Percentiles rank a stretch among this genome's conserved stretches.
These are phyloP conservation scores for Anarhynchus alexandrinus DNA, from an alignment of 2,113 vertebrate genomes.

Conservation along the genomic window DNA sequence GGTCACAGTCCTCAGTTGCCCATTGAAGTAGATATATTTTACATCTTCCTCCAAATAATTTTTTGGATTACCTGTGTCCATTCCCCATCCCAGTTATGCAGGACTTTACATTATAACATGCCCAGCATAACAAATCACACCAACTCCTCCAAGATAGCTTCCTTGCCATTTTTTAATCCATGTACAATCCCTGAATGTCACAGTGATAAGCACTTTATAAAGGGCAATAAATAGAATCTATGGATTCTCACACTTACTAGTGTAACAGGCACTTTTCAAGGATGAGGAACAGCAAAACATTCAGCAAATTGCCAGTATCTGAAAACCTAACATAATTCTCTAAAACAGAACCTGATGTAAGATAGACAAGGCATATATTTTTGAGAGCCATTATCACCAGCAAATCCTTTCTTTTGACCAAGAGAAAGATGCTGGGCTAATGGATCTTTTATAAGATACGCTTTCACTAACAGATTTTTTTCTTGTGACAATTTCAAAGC, in stretches of 20 bases:
- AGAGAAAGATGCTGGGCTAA: background rate
- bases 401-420: slow-evolving; percentile 1
- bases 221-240: background rate
- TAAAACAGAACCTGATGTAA: slow-evolving; percentile 8
- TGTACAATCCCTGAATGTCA: background rate
- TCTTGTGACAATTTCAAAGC: slow-evolving; percentile 28
- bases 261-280: slow-evolving; percentile 19
- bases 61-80: background rate
- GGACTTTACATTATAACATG: background rate
- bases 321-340: background rate
- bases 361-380: background rate
- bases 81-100: background rate
- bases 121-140: background rate
- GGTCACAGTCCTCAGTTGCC: background rate
- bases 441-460: background rate
- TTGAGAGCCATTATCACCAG: background rate
- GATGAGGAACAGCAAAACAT: background rate
- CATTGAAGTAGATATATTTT: background rate
- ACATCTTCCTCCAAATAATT: background rate
- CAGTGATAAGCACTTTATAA: background rate
- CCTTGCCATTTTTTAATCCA: background rate
- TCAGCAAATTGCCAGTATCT: slow-evolving; percentile 3
- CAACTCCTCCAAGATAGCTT: background rate
- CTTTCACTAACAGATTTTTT: background rate
- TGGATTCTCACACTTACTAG: background rate